phyloP scores from a whole-genome alignment of 53 echinoderm and acorn worm species.

The Echinarachnius parma region DNA sequence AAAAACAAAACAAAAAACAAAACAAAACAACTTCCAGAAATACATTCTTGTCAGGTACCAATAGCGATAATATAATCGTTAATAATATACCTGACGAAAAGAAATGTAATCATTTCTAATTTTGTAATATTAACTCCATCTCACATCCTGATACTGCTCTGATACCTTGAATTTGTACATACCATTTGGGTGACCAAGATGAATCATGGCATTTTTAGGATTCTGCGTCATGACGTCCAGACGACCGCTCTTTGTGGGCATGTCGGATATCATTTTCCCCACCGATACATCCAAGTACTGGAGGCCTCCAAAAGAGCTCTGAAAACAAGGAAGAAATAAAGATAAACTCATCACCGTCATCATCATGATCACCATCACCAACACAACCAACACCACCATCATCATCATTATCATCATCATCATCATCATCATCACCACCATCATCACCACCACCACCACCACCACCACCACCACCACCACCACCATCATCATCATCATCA shows the following conservation, averaged over 20 bases:
- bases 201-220: conserved; percentile 74
- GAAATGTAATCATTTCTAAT: too few species aligned
- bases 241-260: conserved; percentile 63
- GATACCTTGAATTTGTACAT: too few species aligned
- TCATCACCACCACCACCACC: background rate
- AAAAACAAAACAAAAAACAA: too few species aligned
- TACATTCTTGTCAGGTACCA: too few species aligned
- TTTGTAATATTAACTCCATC: too few species aligned
- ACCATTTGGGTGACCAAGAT: conserved; percentile 88
- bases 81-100: too few species aligned
- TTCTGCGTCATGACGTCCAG: conserved; percentile 93
- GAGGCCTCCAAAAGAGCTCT: conserved; percentile 72
- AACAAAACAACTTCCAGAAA: too few species aligned
- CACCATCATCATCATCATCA: background rate
- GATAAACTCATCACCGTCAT: background rate
- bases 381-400: background rate
- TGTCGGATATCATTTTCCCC: conserved; percentile 70
- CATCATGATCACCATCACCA: background rate
- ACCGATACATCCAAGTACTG: conserved; percentile 87
- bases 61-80: too few species aligned
- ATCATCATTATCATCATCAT: background rate
- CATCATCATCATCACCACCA: background rate
- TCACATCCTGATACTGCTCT: too few species aligned
- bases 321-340: background rate
- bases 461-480: background rate